Base-by-base conservation (phyloP, 2,797 vertebrate species). In the Columba guinea region DNA sequence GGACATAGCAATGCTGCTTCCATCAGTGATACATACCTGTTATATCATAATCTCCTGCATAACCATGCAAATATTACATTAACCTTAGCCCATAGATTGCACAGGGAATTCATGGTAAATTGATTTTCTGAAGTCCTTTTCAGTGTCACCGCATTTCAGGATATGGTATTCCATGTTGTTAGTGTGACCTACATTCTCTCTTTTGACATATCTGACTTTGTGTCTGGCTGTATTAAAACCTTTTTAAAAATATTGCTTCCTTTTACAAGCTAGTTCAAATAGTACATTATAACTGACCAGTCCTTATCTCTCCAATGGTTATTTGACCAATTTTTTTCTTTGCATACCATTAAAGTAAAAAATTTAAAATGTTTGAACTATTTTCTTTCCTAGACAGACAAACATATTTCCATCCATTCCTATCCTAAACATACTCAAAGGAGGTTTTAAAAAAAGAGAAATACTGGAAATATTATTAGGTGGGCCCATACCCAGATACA, bases 41-140 rank as follows among this genome's bases (percentile, higher is more conserved):
- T 80, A 91, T 83, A 85, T 85, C 87, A 62, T 80, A 26, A 11
- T 51, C 78, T 95, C 71, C 90, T 92, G 90, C 89, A 95, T 96
- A 93, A 95, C 84, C 93, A 85, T 77, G 75, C 56, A 60, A 89
- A 60, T 63, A 77, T 91, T 96, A 71, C 73, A 77, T 95, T 95
- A 94, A 92, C 89, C 84, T 94, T 84, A 93, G 79, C 87, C 87
- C 92, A 83, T 75, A 26, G 81, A 58, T 53, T 93, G 92, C 75
- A 44, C 48, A 44, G 91, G 89, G 93, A 92, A 95, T 94, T 95
- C 94, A 95, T 92, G 94, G 87, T 89, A 89, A 94, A 96, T 97
- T 96, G 95, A 96, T 96, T 97, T 96, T 83, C 96, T 91, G 92
- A 94, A 96, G 90, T 78, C 93, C 90, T 94, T 95, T 96, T 94